Evolutionary conservation across 1,140 invertebrate species (phyloP).

Genomic region (Philaenus spumarius): DNA sequence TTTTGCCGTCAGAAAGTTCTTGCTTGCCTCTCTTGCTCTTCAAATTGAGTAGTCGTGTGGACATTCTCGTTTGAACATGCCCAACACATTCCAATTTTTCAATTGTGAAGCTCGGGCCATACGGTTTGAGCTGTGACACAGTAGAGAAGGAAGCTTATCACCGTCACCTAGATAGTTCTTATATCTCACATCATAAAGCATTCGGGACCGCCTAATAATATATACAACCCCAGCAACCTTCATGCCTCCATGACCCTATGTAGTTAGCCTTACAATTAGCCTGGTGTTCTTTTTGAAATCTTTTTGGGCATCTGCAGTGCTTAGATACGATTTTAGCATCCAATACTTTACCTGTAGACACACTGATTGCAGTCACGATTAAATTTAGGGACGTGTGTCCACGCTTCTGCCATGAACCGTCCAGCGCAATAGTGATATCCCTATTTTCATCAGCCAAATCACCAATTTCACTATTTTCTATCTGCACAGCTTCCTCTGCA

Average conservation of each 20-base stretch:
- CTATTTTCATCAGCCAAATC: too few relatives aligned
- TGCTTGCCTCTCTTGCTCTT: too few relatives aligned
- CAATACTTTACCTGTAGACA: too few relatives aligned
- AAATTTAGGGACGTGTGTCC: not conserved
- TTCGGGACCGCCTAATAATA: conserved; percentile 3
- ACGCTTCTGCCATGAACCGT: too few relatives aligned
- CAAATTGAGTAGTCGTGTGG: too few relatives aligned
- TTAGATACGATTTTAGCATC: not conserved
- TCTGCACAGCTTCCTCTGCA: too few relatives aligned
- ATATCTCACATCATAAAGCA: conserved; percentile 5
- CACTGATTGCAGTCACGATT: too few relatives aligned
- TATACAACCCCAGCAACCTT: conserved; percentile 6
- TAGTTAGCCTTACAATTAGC: conserved; percentile 9
- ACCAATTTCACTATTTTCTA: too few relatives aligned
- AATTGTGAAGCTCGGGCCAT: not conserved
- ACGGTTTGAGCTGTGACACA: not conserved
- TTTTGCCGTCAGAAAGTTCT: not conserved
- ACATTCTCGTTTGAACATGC: too few relatives aligned
- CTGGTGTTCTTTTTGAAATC: conserved; percentile 11
- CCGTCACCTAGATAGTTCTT: conserved; percentile 18
- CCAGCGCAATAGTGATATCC: not conserved
- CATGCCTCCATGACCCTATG: conserved; percentile 12
- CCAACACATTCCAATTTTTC: conserved; percentile 4
- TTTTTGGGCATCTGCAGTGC: not conserved
- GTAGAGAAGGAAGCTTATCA: conserved; percentile 6